Conservation (phyloP, 2,113 vertebrate species). For the Phocoena phocoena region DNA sequence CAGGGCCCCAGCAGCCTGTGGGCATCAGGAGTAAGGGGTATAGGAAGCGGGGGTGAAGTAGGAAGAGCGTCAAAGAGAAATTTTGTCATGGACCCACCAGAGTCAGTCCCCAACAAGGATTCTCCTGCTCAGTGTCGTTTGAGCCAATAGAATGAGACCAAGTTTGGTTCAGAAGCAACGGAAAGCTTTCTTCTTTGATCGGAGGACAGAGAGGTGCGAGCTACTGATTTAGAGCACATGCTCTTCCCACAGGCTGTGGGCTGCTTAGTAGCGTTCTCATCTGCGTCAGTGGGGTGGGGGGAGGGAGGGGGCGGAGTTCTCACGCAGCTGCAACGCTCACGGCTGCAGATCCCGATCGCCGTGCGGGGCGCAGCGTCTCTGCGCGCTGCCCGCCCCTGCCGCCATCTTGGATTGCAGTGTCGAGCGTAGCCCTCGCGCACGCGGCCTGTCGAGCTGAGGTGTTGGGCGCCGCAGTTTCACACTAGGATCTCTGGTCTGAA, state of each 20-base stretch:
- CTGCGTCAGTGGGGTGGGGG: background rate
- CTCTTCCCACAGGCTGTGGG: accelerated
- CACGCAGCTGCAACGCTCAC: too few species aligned
- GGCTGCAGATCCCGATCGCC: background rate
- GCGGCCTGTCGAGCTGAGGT: background rate
- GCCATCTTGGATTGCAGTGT: background rate
- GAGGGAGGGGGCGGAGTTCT: background rate
- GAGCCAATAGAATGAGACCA: background rate
- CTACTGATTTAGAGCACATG: accelerated
- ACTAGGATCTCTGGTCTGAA: background rate
- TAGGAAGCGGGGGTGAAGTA: accelerated
- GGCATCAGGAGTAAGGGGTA: background rate
- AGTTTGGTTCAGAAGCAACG: background rate
- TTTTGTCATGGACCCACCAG: background rate
- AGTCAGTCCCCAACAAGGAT: background rate
- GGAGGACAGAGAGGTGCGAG: background rate
- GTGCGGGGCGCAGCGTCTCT: background rate
- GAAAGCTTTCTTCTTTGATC: background rate
- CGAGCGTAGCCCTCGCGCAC: accelerated
- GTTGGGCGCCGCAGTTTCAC: background rate
- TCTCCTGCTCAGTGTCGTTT: background rate
- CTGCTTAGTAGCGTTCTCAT: background rate
- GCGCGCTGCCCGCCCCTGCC: background rate
- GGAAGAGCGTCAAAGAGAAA: background rate
- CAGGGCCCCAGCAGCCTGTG: background rate